Evolutionary conservation across 2,113 vertebrate genomes (phyloP), one percentile per base, ranked within the genome.

Genomic region (Cacatua alba): DNA sequence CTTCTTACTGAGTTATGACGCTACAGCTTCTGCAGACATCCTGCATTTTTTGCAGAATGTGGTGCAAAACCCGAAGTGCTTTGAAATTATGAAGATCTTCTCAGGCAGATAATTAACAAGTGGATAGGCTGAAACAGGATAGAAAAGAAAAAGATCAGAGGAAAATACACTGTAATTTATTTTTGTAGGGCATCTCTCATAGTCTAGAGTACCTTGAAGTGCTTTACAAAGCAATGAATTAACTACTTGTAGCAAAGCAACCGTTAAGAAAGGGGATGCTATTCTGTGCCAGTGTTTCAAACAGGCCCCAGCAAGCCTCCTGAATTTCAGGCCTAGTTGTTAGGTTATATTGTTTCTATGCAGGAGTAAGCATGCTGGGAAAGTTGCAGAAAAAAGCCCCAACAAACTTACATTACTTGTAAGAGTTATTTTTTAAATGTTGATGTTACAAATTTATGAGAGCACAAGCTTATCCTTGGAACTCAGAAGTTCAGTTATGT

Each of bases 101-200:
- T 81, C 65, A 53, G 23, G 26, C 52, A 95, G 82, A 86, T 91
- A n/a, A 37, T 33, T 86, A 64, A 86, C 69, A 87, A 79, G 29
- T 35, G 44, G 11, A 44, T 84, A 79, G 13, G 16, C 10, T 75
- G 59, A 78, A 86, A 60, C 3, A 68, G 55, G 86, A 81, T 7
- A 83, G 41, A 81, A 94, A 68, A 76, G 26, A 82, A 89, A 89
- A 85, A 81, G 37, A 94, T 75, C 64, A 92, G 52, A 96, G 52
- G 51, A 64, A 7, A 68, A 83, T 49, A 37, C 19, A 60, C 15
- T 24, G 11, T 31, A 90, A 83, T 75, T 77, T 60, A 72, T 60
- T 90, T 90, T 95, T 90, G 51, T 55, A 68, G 71, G 35, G 6
- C 17, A 75, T 14, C 35, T 77, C 67, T 96, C 59, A 48, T 63